Percentiles rank a stretch among this genome's conserved stretches.
phyloP scores from a whole-genome alignment of 2,797 vertebrate genomes.

The Sebastes elongatus region DNA sequence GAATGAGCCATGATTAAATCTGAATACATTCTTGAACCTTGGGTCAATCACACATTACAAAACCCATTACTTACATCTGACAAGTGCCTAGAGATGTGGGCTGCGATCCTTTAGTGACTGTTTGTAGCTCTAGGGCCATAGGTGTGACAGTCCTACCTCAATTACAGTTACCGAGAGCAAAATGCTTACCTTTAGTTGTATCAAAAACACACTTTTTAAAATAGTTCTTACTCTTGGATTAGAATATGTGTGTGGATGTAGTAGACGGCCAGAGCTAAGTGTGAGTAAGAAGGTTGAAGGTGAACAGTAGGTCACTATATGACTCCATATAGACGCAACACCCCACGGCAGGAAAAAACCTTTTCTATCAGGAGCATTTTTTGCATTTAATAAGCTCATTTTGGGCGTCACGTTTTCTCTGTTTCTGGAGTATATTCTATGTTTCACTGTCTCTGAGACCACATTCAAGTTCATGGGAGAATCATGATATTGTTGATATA shows the following conservation, averaged over 20 bases:
- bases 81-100: constrained; percentile 69
- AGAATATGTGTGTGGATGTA: not conserved
- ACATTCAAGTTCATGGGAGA: not conserved
- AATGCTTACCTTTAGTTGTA: constrained; percentile 9
- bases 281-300: constrained; percentile 13
- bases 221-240: not conserved
- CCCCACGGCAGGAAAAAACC: constrained; percentile 16
- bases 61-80: constrained; percentile 80
- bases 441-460: not conserved
- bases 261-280: not conserved
- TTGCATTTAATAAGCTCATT: constrained; percentile 31
- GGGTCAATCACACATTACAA: constrained; percentile 81
- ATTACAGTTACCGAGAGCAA: constrained; percentile 25
- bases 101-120: constrained; percentile 51
- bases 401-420: not conserved
- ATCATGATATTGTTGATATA: not conserved
- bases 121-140: constrained; percentile 46
- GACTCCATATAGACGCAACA: constrained; percentile 17
- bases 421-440: not conserved
- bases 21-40: constrained; percentile 72
- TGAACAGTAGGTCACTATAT: constrained; percentile 16
- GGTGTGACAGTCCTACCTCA: constrained; percentile 52
- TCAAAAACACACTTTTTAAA: not conserved
- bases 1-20: constrained; percentile 76
- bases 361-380: constrained; percentile 10